Evolutionary conservation across 1,140 invertebrate species (phyloP), one percentile per base, ranked within the genome.

Genomic region (Hycleus phaleratus): DNA sequence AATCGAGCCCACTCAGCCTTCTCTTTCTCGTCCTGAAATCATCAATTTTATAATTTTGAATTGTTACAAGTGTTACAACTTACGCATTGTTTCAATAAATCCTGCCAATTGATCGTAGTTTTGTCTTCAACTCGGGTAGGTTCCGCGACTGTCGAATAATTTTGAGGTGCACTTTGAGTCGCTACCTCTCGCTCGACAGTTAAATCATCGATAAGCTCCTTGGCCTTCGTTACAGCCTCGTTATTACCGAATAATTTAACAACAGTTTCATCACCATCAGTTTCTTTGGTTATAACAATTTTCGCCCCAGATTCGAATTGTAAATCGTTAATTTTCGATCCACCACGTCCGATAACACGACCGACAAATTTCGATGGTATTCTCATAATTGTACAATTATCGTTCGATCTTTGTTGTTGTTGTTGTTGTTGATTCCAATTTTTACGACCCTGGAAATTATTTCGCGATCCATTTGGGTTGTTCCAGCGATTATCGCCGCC

Each of bases 271-370:
- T 71, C 65, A 54, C 64, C 66, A n/a, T 77, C 70, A 3, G 72
- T 74, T 26, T 73, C 67, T 51, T 68, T 71, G 4, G 63, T 68
- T 5, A 72, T 64, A 44, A 66, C 77, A 47, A 86, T 84, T 49
- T 64, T 74, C 25, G 82, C 78, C 3, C 77, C 78, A 65, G 78
- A 83, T 44, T 79, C 69, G n/a, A 77, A 76, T 73, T 89, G 77
- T 0, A 92, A 65, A 63, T 89, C 85, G 64, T 77, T 79, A n/a
- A 91, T 90, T 71, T 87, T 88, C 2, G 74, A 77, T 1, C 88
- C 88, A 39, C 85, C 84, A 73, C 78, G 83, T 0, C 88, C 89
- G 62, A 63, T 63, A 39, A 63, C 57, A 38, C 54, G 47, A 9
- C 61, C 61, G 44, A 60, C 50, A 57, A 55, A 60, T 43, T 52